Conservation (phyloP, 2,113 vertebrate genomes). For the Colaptes auratus region DNA sequence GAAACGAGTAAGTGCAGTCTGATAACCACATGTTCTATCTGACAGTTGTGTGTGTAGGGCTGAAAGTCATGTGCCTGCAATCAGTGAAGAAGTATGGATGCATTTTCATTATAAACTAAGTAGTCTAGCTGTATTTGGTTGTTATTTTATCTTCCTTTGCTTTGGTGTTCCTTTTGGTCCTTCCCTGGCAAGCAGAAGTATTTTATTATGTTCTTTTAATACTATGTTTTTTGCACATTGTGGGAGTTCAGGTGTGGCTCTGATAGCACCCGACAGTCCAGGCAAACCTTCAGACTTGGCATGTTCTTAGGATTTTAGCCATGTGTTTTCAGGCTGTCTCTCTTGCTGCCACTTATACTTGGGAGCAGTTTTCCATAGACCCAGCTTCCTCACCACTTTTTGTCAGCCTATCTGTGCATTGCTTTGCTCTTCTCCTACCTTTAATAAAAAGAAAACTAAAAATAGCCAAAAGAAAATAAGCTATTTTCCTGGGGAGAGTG, state of each 20-base stretch:
- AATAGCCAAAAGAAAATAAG: not conserved
- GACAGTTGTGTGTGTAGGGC: not conserved
- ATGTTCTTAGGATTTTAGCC: not conserved
- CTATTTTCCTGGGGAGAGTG: not conserved
- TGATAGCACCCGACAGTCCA: not conserved
- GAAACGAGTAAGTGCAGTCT: not conserved
- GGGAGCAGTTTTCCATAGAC: not conserved
- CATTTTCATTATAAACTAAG: constrained; percentile 37
- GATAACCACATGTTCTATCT: constrained; percentile 21
- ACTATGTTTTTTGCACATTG: not conserved
- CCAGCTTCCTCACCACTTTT: rapidly evolving
- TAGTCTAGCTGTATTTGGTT: constrained; percentile 35
- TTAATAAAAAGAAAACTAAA: not conserved
- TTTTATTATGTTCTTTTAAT: not conserved
- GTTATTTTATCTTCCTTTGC: not conserved
- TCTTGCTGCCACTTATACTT: not conserved
- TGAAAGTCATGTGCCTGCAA: constrained; percentile 50
- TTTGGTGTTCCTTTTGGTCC: not conserved
- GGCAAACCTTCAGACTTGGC: not conserved
- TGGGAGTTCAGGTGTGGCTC: not conserved
- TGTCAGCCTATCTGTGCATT: not conserved
- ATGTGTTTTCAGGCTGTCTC: not conserved
- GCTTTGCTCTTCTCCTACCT: not conserved
- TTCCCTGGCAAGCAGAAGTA: not conserved
- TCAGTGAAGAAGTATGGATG: constrained; percentile 26